Conservation (phyloP, 2,888 invertebrate species). For the Itoplectis maculator region DNA sequence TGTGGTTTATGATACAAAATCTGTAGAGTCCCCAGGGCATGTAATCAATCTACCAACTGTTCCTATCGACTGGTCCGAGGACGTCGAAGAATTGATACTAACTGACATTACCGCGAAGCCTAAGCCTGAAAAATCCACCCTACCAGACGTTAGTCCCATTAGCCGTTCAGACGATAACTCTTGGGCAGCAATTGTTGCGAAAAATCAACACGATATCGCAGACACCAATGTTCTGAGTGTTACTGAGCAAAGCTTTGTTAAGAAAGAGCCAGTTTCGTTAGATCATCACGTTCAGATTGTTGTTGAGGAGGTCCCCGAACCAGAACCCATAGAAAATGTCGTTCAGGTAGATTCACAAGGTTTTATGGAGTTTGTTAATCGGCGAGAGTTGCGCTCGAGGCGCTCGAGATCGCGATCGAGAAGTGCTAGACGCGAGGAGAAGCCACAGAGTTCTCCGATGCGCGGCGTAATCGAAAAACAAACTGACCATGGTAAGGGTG, state of each 20-base stretch:
- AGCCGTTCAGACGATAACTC: constrained; percentile 70
- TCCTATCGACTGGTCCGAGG: constrained; percentile 61
- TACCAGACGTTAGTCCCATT: constrained; percentile 60
- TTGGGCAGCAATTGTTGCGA: constrained; percentile 78
- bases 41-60: constrained; percentile 11
- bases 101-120: constrained; percentile 11
- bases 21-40: background rate
- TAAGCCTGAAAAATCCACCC: constrained; percentile 43
- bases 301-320: constrained; percentile 77
- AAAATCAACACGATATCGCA: constrained; percentile 68
- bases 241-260: constrained; percentile 35
- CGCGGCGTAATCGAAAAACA: constrained; percentile 25
- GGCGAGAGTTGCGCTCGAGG: constrained; percentile 83
- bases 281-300: constrained; percentile 77
- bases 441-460: constrained; percentile 45
- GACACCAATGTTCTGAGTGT: constrained; percentile 40
- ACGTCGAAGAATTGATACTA: constrained; percentile 59
- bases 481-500: constrained; percentile 56
- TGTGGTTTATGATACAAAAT: background rate
- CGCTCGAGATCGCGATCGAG: constrained; percentile 83
- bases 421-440: constrained; percentile 71
- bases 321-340: constrained; percentile 78
- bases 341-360: constrained; percentile 83
- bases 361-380: constrained; percentile 85
- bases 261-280: constrained; percentile 45